phyloP scores from a whole-genome alignment of 2,113 vertebrate genomes.

The Elanoides forficatus region DNA sequence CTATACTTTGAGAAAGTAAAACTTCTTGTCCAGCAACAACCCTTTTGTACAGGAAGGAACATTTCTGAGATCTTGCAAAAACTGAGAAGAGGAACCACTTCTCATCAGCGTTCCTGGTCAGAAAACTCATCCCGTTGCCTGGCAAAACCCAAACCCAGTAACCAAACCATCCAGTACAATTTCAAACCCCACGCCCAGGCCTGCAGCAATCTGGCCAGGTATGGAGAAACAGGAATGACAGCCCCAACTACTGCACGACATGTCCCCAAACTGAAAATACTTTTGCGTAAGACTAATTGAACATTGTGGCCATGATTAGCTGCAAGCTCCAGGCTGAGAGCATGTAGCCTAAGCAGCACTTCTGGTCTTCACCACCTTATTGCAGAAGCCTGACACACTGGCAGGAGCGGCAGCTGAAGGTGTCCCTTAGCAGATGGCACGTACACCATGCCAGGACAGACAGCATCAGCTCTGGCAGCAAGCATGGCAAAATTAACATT shows the following conservation, averaged over 20 bases:
- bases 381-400: not conserved
- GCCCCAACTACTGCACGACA: not conserved
- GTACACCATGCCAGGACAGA: not conserved
- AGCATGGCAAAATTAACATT: not conserved
- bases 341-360: not conserved
- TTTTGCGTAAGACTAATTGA: not conserved
- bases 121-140: not conserved
- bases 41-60: not conserved
- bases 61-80: not conserved
- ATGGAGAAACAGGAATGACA: not conserved
- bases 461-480: not conserved
- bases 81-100: not conserved
- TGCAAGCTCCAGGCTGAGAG: not conserved
- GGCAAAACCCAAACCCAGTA: not conserved
- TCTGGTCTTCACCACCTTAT: not conserved
- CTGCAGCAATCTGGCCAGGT: not conserved
- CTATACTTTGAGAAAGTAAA: not conserved
- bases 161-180: not conserved
- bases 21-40: not conserved
- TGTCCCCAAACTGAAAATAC: not conserved
- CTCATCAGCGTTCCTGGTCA: not conserved
- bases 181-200: not conserved
- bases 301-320: not conserved
- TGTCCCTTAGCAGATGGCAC: conserved; percentile 11
- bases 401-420: not conserved